Conservation (phyloP, 1,140 invertebrate species). For the Campodea augens region DNA sequence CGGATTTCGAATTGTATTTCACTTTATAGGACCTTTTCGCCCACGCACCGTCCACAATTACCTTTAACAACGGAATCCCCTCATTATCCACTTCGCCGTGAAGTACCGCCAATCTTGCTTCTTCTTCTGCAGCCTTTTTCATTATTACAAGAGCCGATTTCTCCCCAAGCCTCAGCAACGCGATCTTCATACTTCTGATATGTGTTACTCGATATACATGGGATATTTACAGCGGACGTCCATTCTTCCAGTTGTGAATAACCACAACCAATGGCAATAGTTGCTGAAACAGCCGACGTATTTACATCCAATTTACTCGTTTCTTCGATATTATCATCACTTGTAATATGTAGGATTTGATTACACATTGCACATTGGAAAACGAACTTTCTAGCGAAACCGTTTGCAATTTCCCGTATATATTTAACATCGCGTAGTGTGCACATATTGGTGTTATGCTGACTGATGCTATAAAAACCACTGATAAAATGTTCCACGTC, state of each 20-base stretch:
- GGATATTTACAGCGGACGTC: background rate
- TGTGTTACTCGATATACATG: background rate
- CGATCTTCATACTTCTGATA: background rate
- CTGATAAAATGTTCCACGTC: too few species aligned
- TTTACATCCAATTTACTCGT: slow-evolving; percentile 1
- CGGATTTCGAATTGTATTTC: slow-evolving; percentile 5
- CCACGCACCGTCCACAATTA: slow-evolving; percentile 21
- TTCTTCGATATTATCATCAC: too few species aligned
- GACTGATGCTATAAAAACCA: too few species aligned
- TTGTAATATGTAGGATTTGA: too few species aligned
- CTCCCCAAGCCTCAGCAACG: background rate
- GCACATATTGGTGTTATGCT: too few species aligned
- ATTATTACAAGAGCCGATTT: background rate
- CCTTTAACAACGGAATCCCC: slow-evolving; percentile 17
- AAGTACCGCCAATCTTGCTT: slow-evolving; percentile 8
- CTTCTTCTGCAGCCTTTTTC: slow-evolving; percentile 4
- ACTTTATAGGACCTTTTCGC: slow-evolving; percentile 17
- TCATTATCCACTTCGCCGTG: slow-evolving; percentile 10
- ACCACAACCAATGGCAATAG: background rate
- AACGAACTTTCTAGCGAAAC: too few species aligned
- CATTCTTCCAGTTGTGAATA: slow-evolving; percentile 5
- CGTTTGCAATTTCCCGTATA: too few species aligned
- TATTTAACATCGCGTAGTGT: too few species aligned
- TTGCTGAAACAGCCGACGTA: background rate
- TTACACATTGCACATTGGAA: too few species aligned